Conservation (phyloP, 2,797 vertebrate species). For the Hydrocynus forskahlii region DNA sequence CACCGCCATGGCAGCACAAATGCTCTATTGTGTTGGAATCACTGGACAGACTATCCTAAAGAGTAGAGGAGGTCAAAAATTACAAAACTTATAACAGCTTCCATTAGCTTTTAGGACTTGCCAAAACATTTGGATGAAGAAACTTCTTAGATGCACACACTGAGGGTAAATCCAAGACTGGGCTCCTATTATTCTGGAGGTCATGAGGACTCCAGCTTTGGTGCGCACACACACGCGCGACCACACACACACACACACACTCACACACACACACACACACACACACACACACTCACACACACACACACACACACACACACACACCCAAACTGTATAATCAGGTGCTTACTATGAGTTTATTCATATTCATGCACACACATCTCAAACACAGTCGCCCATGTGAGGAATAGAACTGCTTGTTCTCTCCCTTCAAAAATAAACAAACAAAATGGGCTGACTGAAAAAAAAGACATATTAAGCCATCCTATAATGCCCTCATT, state of each 20-base stretch:
- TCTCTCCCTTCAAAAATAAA: not conserved
- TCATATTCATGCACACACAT: conserved; percentile 10
- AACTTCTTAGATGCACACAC: too few species aligned
- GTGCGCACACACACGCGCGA: not conserved
- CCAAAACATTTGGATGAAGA: not conserved
- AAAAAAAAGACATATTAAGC: not conserved
- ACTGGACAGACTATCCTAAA: too few species aligned
- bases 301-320: conserved; percentile 13
- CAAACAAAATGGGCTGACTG: not conserved
- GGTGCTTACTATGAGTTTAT: not conserved
- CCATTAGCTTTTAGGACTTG: too few species aligned
- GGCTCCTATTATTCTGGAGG: not conserved
- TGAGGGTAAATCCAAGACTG: not conserved
- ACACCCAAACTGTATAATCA: not conserved
- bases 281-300: conserved; percentile 1
- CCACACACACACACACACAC: not conserved
- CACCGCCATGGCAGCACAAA: too few species aligned
- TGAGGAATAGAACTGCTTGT: not conserved
- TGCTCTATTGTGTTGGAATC: too few species aligned
- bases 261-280: too few species aligned
- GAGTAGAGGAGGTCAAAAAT: too few species aligned
- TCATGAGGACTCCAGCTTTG: not conserved
- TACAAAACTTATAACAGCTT: too few species aligned
- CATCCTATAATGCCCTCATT: not conserved
- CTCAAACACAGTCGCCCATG: conserved; percentile 21